These are phyloP conservation scores for Aptenodytes patagonicus DNA, from an alignment of 2,113 vertebrate genomes.

Conservation along the genomic window DNA sequence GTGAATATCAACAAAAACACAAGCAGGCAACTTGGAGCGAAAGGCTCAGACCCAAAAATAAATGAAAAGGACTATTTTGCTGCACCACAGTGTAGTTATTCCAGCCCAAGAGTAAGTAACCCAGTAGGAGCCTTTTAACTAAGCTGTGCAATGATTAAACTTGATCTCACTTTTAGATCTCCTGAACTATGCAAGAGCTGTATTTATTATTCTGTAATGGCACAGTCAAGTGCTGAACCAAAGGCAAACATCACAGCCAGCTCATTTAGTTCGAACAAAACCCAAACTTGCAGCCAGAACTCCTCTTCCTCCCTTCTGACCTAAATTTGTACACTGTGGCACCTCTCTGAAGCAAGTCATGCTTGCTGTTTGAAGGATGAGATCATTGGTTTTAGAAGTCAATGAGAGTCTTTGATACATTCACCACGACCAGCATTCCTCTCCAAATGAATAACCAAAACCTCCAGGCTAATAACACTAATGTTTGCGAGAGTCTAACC, in stretches of 20 bases:
- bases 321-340: background rate
- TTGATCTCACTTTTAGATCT: constrained; percentile 31
- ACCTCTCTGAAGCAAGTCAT: background rate
- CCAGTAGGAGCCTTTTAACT: constrained; percentile 7
- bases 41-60: background rate
- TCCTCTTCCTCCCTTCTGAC: constrained; percentile 9
- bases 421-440: background rate
- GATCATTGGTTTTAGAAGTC: background rate
- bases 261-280: background rate
- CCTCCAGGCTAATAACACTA: background rate
- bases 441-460: background rate
- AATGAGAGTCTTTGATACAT: background rate
- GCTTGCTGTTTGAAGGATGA: background rate
- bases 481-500: background rate
- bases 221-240: background rate
- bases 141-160: background rate
- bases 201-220: background rate
- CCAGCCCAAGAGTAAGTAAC: background rate
- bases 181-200: background rate
- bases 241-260: background rate
- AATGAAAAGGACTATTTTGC: background rate
- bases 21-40: background rate
- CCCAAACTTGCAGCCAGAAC: background rate
- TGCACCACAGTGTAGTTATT: background rate
- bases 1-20: background rate